Percentiles rank a stretch among this genome's conserved stretches.
Conservation (phyloP, 2,113 vertebrate species). For the human (Homo sapiens) region GRCh38 chr22:40515501-40516000, state of each 20-base stretch:
- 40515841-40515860: neutral
- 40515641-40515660: neutral
- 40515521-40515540: too few relatives aligned
- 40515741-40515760: neutral
- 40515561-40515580: too few relatives aligned
- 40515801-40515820: neutral
- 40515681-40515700: neutral
- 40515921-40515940: neutral
- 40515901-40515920: neutral
- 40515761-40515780: neutral
- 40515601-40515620: too few relatives aligned
- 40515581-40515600: too few relatives aligned
- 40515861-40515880: conserved; percentile 31
- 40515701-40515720: neutral
- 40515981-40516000: conserved; percentile 22
- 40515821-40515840: neutral
- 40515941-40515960: conserved; percentile 47
- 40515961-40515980: conserved; percentile 15
- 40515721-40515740: neutral
- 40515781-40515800: neutral
- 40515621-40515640: too few relatives aligned
- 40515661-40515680: neutral
- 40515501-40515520: too few relatives aligned
- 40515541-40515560: too few relatives aligned
- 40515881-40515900: neutral